Percentiles rank a stretch among this genome's conserved stretches.
These are phyloP conservation scores for Callimorpha dominula DNA, from an alignment of 2,888 invertebrate species.

Conservation along the genomic window DNA sequence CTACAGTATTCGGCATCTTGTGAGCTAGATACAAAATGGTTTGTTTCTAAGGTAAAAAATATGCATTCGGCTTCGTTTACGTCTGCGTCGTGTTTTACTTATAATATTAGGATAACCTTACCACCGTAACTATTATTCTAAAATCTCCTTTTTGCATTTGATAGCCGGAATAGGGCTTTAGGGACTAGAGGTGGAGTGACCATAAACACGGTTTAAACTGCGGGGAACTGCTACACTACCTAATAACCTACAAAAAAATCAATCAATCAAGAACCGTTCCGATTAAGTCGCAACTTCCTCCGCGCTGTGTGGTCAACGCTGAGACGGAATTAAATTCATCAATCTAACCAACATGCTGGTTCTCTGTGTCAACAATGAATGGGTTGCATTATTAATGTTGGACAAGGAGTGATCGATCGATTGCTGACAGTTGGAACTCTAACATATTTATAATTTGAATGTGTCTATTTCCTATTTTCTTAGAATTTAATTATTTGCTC, in stretches of 20 bases:
- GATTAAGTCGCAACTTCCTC: background rate
- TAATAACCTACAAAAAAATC: background rate
- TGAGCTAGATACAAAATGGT: too few relatives aligned
- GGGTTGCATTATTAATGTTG: background rate
- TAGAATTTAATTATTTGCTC: background rate
- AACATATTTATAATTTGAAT: background rate
- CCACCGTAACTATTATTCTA: too few relatives aligned
- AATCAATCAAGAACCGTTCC: background rate
- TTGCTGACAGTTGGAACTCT: background rate
- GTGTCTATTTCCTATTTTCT: background rate
- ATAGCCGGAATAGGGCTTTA: too few relatives aligned
- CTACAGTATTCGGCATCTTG: too few relatives aligned
- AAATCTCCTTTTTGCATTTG: too few relatives aligned
- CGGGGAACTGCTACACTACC: too few relatives aligned
- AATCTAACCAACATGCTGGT: slow-evolving; percentile 2
- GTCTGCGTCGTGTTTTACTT: too few relatives aligned
- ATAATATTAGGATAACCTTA: too few relatives aligned
- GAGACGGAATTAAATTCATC: slow-evolving; percentile 2
- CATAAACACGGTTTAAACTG: too few relatives aligned
- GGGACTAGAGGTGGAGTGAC: too few relatives aligned
- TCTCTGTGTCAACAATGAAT: slow-evolving; percentile 2
- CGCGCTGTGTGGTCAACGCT: background rate
- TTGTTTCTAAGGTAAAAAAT: too few relatives aligned
- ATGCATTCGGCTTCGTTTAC: too few relatives aligned
- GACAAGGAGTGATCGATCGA: slow-evolving; percentile 10